Conservation (phyloP, 2,888 invertebrate genomes). For the Tetanocera ferruginea region DNA sequence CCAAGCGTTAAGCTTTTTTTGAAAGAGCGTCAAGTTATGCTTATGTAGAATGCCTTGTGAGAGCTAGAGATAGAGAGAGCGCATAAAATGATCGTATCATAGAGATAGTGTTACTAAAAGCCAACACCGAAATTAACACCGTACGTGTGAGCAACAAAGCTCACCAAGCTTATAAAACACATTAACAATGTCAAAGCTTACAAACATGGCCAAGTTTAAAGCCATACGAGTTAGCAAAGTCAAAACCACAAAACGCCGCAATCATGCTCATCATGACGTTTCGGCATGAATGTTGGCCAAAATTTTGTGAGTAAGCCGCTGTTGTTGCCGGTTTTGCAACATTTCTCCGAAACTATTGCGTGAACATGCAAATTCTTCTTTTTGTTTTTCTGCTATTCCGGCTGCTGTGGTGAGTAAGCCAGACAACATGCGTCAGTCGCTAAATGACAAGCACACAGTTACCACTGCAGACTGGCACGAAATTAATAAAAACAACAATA, state of each 20-base stretch:
- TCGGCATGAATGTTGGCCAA: too few relatives aligned
- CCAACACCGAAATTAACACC: not conserved
- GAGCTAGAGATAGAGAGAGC: not conserved
- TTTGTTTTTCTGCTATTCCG: not conserved
- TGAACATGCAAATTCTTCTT: constrained; percentile 45
- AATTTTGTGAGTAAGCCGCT: not conserved
- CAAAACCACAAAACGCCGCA: too few relatives aligned
- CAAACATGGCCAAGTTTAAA: not conserved
- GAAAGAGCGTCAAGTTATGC: too few relatives aligned
- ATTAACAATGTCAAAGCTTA: not conserved
- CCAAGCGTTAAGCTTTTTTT: not conserved
- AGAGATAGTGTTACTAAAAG: not conserved
- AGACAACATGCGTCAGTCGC: constrained; percentile 5
- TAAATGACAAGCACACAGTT: too few relatives aligned
- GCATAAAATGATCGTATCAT: not conserved
- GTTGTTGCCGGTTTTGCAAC: constrained; percentile 42
- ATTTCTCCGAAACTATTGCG: constrained; percentile 45
- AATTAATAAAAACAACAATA: not conserved
- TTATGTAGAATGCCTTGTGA: not conserved
- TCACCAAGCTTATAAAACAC: not conserved
- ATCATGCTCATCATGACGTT: too few relatives aligned
- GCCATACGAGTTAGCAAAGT: not conserved
- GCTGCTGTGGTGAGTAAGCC: constrained; percentile 7
- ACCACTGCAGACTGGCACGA: not conserved
- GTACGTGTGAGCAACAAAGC: not conserved